Evolutionary conservation across 2,113 vertebrate species (phyloP), one percentile per base, ranked within the genome.

Genomic region (Camelus bactrianus): DNA sequence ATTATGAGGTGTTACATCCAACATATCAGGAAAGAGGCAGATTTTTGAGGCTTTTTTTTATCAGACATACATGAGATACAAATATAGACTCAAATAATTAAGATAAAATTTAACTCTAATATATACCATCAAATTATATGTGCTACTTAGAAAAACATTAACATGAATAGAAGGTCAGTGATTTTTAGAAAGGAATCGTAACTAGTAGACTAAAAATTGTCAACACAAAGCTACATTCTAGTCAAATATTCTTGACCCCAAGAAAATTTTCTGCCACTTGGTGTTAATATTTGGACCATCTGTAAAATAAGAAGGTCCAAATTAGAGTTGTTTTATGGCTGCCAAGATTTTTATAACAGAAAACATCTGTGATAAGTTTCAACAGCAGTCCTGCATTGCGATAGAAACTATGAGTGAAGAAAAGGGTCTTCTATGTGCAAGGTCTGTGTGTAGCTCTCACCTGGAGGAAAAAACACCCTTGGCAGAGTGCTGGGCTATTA

Each of bases 1-100:
- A 75, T 89, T 97, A 82, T 92, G 35, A 80, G 12, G 8, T 69
- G 5, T 5, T 92, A 8, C n/a, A 97, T 76, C 28, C n/a, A 96
- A 58, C 70, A 16, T 15, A 84, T 6, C 2, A 94, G 73, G 77
- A 96, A 95, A 73, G 28, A 96, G 93, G 81, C 64, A 38, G 11
- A 56, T 52, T 93, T 79, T 62, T 95, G 5, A 50, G 0, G 15
- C 19, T 65, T 58, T 72, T 52, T 70, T 83, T 65, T 62, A 94
- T 84, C 82, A 90, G 83, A 91, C 26, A 69, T 0, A 54, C 81
- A 76, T 92, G n/a, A 97, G 28, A 93, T 38, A 91, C 0, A 92
- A 38, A 88, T 7, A 94, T 7, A 75, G 52, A 81, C 26, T 95
- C 11, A 81, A 95, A 38, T 97, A 91, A 83, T 62, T 70, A n/a